Conservation (phyloP, 2,797 vertebrate species). For the Tenualosa ilisha region DNA sequence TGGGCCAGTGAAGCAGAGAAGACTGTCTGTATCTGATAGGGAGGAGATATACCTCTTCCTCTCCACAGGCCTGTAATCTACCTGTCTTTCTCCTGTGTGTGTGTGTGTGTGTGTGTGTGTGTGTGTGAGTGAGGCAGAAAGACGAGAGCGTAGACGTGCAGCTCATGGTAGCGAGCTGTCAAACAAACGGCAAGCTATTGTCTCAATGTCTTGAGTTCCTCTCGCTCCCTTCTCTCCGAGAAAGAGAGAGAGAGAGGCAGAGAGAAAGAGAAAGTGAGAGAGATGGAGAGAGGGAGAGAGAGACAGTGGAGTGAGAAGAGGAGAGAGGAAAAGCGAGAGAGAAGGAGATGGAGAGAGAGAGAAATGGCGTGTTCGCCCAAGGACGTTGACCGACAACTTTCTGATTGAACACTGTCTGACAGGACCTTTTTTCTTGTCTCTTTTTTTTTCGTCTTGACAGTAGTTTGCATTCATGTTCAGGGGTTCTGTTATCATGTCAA, state of each 20-base stretch:
- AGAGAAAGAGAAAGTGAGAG: neutral
- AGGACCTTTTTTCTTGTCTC: neutral
- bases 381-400: neutral
- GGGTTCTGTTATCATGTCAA: neutral
- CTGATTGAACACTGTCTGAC: neutral
- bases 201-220: too few relatives aligned
- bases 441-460: neutral
- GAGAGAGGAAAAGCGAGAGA: neutral
- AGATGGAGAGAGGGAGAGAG: neutral
- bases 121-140: neutral
- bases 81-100: neutral
- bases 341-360: neutral
- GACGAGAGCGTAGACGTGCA: neutral
- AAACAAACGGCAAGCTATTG: neutral
- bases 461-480: neutral
- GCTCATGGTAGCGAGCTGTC: neutral
- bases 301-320: neutral
- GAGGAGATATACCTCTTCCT: conserved; percentile 10
- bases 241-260: neutral
- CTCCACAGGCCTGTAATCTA: neutral
- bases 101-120: neutral
- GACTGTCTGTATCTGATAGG: neutral
- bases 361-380: neutral
- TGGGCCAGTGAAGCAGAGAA: neutral
- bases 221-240: too few relatives aligned